Conservation (phyloP, 2,888 invertebrate genomes). For the Phortica magna region DNA sequence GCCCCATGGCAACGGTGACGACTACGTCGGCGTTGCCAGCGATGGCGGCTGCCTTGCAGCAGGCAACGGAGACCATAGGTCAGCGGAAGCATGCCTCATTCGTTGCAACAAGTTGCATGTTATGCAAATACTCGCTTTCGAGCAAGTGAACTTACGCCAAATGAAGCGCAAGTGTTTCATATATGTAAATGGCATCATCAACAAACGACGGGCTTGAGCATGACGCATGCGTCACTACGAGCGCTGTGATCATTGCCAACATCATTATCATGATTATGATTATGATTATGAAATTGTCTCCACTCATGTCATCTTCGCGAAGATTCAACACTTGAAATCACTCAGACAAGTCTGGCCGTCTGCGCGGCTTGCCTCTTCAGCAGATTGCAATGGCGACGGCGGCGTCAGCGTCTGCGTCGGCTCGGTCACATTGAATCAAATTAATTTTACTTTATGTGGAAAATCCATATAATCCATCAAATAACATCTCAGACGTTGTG, state of each 20-base stretch:
- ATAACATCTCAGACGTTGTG: constrained; percentile 71
- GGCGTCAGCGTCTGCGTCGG: constrained; percentile 23
- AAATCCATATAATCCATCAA: constrained; percentile 75
- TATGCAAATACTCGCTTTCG: background rate
- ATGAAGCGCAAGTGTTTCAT: background rate
- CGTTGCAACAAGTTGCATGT: background rate
- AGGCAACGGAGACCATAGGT: constrained; percentile 1
- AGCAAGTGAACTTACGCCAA: background rate
- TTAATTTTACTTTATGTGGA: constrained; percentile 66
- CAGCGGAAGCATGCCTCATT: constrained; percentile 20
- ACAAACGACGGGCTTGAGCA: too few relatives aligned
- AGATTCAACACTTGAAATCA: too few relatives aligned
- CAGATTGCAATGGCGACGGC: too few relatives aligned
- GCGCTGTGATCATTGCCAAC: too few relatives aligned
- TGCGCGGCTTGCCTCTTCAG: too few relatives aligned
- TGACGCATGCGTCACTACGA: too few relatives aligned
- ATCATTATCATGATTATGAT: too few relatives aligned
- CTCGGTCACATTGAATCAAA: constrained; percentile 18
- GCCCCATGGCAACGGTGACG: constrained; percentile 64
- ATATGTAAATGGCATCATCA: background rate
- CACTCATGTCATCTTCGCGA: too few relatives aligned
- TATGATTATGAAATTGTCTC: too few relatives aligned
- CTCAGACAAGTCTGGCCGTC: too few relatives aligned
- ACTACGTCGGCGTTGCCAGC: too few relatives aligned
- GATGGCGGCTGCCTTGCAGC: too few relatives aligned